Evolutionary conservation across 2,797 vertebrate species (phyloP), one percentile per base, ranked within the genome.

Genomic region (Takifugu ocellatus): DNA sequence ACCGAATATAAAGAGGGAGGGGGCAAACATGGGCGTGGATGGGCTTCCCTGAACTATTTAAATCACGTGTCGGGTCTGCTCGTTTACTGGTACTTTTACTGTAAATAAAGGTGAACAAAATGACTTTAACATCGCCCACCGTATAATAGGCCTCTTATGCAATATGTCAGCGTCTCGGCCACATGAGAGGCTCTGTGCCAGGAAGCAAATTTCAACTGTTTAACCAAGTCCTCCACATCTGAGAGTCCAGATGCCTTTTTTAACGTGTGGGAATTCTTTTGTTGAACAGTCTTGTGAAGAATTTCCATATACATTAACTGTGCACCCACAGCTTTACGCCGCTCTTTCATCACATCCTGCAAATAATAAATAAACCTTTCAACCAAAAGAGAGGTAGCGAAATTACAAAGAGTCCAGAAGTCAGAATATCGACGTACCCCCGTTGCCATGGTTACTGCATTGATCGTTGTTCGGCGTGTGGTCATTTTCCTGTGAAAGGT

Each of bases 11-110:
- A 8, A 44, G 29, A 43, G 7, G 15, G 51, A 53, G 31, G 58
- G 49, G 48, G 5, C 17, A 29, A 8, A 26, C 5, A 21, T 46
- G 52, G 24, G 62, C 15, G 64, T 1, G 31, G 59, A 61, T 21
- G 79, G 83, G 75, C 78, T 88, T 86, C 81, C 83, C 83, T 78
- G 61, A 80, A 83, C 68, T 70, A 78, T 83, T 78, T 14, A 61
- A 74, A 73, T 44, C 29, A 48, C 56, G 15, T 56, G 65, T 60
- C 68, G 65, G 74, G 12, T n/a, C 58, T 25, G 56, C 53, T 56
- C 53, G 56, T 80, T 39, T 39, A 39, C 80, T 78, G 72, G 70
- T 61, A 52, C 57, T n/a, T 80, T 86, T 84, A 67, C 72, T 63
- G 74, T 68, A 84, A 88, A 69, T 69, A 63, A 63, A 61, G 55